These are phyloP conservation scores for Acronicta alni DNA, from an alignment of 2,888 invertebrate species.

Conservation along the genomic window DNA sequence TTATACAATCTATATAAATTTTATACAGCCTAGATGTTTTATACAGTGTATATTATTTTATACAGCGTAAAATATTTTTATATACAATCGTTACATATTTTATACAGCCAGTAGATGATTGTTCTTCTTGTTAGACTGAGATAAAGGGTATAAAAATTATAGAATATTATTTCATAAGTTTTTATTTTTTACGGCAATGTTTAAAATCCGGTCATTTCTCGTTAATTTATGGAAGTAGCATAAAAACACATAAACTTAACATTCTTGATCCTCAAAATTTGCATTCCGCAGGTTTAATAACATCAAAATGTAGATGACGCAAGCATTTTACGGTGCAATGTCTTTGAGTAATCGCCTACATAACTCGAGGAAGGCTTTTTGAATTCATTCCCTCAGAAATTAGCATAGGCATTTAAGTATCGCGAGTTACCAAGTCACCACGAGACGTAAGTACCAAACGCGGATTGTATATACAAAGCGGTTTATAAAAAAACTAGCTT, in stretches of 20 bases:
- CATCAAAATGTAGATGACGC: conserved; percentile 31
- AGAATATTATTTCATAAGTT: background rate
- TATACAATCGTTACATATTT: no score
- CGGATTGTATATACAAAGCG: no score
- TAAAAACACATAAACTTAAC: conserved; percentile 14
- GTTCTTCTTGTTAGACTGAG: no score
- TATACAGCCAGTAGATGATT: no score
- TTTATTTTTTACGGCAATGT: background rate
- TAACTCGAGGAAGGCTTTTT: conserved; percentile 49
- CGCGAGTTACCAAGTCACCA: background rate
- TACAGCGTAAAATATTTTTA: no score
- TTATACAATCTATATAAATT: no score
- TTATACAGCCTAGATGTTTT: no score
- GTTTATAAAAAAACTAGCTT: no score
- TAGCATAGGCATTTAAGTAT: conserved; percentile 48
- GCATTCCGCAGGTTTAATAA: conserved; percentile 20
- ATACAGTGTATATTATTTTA: no score
- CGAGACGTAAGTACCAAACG: background rate
- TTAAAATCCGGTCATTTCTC: background rate
- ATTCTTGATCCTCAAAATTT: conserved; percentile 29
- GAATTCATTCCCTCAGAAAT: conserved; percentile 38
- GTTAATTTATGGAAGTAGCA: conserved; percentile 27
- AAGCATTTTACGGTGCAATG: conserved; percentile 27
- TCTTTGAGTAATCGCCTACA: conserved; percentile 51
- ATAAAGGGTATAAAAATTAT: no score